These are phyloP conservation scores for Eriocheir sinensis DNA, from an alignment of 1,140 invertebrate species.

Conservation along the genomic window DNA sequence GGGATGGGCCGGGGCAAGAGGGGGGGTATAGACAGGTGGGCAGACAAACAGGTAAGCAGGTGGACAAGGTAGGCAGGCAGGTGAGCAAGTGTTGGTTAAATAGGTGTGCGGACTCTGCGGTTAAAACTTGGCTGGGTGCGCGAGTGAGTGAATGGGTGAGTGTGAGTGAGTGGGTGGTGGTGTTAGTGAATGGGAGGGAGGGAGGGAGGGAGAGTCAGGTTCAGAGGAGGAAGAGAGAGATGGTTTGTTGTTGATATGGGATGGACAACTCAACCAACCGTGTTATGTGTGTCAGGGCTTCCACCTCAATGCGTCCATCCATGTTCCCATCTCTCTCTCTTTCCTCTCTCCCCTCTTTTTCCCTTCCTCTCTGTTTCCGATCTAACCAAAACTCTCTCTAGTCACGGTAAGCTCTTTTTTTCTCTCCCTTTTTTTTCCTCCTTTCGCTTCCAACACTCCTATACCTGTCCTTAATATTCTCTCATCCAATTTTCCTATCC, in stretches of 20 bases:
- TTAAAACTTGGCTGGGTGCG: too few relatives aligned
- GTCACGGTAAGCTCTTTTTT: too few relatives aligned
- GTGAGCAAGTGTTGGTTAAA: background rate
- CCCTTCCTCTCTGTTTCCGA: background rate
- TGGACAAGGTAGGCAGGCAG: constrained; percentile 6
- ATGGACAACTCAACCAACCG: background rate
- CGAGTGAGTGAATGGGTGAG: background rate
- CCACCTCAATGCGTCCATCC: too few relatives aligned
- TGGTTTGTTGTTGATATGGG: background rate
- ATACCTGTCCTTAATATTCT: too few relatives aligned
- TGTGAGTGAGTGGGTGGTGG: background rate
- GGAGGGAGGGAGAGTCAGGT: background rate
- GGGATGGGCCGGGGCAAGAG: background rate
- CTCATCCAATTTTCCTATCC: too few relatives aligned
- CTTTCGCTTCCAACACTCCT: background rate
- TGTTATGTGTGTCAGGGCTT: too few relatives aligned
- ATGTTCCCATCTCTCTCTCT: background rate
- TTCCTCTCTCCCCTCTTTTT: too few relatives aligned
- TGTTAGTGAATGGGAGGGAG: background rate
- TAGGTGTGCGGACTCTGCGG: background rate
- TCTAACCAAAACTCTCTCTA: too few relatives aligned
- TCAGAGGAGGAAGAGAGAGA: background rate
- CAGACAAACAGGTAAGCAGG: background rate
- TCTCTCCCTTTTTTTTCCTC: background rate
- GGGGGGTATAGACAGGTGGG: background rate